Conservation (phyloP, 1,140 invertebrate species). For the Heterodera schachtii region DNA sequence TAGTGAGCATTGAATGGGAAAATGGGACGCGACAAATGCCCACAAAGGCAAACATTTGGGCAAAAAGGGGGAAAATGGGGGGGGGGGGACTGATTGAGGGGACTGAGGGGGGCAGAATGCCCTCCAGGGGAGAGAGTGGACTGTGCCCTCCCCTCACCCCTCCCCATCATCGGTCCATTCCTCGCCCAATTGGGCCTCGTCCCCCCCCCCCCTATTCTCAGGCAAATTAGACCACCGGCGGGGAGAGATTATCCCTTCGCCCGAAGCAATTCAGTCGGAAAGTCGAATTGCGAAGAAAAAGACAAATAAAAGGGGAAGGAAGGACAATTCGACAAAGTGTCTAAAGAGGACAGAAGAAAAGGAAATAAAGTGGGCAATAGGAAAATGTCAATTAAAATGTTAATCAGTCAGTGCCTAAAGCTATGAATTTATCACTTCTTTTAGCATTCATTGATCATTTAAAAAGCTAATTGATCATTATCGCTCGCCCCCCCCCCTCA, state of each 20-base stretch:
- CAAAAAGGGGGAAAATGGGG: too few species aligned
- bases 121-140: background rate
- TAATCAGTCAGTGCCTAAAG: too few species aligned
- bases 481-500: too few species aligned
- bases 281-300: background rate
- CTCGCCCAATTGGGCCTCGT: conserved; percentile 7
- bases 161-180: background rate
- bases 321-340: background rate
- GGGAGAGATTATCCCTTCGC: conserved; percentile 5
- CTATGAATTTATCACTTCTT: too few species aligned
- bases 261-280: conserved; percentile 1
- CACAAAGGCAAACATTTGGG: background rate
- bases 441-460: too few species aligned
- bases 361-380: too few species aligned
- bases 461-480: too few species aligned
- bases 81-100: background rate
- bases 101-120: background rate
- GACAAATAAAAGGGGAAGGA: background rate
- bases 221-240: conserved; percentile 7
- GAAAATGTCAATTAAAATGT: too few species aligned
- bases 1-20: background rate
- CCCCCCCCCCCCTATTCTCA: background rate
- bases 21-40: background rate
- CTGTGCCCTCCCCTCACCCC: background rate
- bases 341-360: background rate